Conservation (phyloP, 1,140 invertebrate genomes). For the Teleogryllus occipitalis region DNA sequence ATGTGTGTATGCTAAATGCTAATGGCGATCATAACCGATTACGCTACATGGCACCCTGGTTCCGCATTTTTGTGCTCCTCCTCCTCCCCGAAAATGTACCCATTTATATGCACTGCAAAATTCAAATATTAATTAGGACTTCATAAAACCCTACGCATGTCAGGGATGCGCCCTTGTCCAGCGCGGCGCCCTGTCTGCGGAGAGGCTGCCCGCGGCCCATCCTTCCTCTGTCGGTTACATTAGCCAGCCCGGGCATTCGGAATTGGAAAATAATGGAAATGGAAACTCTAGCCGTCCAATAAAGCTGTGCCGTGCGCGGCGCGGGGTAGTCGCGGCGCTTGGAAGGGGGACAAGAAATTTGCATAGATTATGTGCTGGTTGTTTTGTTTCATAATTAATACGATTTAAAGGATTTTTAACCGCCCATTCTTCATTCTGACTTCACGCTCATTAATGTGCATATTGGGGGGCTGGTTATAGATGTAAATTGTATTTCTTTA, state of each 20-base stretch:
- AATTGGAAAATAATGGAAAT: slow-evolving; percentile 6
- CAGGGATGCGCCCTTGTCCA: not conserved
- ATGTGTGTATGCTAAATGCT: slow-evolving; percentile 4
- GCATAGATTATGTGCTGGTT: not conserved
- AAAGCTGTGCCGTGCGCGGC: not conserved
- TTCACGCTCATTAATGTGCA: slow-evolving; percentile 4
- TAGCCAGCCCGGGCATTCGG: not conserved
- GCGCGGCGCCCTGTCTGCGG: not conserved
- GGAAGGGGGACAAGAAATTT: not conserved
- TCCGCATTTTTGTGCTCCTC: not conserved
- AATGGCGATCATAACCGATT: slow-evolving; percentile 4
- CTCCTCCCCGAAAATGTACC: not conserved
- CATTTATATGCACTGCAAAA: slow-evolving; percentile 5
- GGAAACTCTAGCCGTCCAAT: slow-evolving; percentile 3
- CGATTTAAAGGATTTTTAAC: not conserved
- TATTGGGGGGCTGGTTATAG: not conserved
- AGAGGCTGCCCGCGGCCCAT: not conserved
- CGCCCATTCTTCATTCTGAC: not conserved
- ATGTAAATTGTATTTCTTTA: slow-evolving; percentile 6
- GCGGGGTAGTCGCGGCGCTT: not conserved
- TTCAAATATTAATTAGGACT: slow-evolving; percentile 6
- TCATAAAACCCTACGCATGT: not conserved
- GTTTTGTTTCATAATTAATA: slow-evolving; percentile 6
- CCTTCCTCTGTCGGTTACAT: not conserved
- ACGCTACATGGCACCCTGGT: slow-evolving; percentile 2